A percentile compares a stretch with the other conserved stretches of the same genome.
Evolutionary conservation across 2,797 vertebrate genomes (phyloP).

Genomic region (Esox masquinongy): DNA sequence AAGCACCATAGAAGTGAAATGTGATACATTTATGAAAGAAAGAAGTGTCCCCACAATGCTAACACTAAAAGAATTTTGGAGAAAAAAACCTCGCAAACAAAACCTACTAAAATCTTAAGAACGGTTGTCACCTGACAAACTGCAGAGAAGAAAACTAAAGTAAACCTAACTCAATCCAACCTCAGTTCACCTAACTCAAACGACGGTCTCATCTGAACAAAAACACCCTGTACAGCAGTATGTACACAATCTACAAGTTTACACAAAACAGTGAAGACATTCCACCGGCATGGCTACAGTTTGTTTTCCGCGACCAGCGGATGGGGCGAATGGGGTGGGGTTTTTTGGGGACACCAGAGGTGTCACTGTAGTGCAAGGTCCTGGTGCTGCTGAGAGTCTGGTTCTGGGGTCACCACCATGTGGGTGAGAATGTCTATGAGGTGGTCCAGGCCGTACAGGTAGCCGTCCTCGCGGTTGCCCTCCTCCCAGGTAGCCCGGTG

Average conservation of each 20-base stretch:
- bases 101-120: constrained; percentile 1
- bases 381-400: not conserved
- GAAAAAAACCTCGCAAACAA: not conserved
- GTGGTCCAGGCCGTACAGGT: constrained; percentile 91
- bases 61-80: not conserved
- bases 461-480: constrained; percentile 96
- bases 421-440: constrained; percentile 87
- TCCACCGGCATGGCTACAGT: not conserved
- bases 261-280: constrained; percentile 5
- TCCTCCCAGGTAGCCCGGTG: constrained; percentile 88
- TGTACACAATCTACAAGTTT: constrained; percentile 28
- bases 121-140: not conserved
- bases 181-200: not conserved
- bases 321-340: not conserved
- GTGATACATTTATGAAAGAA: not conserved
- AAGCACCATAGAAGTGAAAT: constrained; percentile 2
- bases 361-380: no score
- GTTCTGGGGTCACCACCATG: constrained; percentile 65
- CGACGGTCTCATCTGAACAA: not conserved
- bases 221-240: constrained; percentile 14
- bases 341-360: constrained; percentile 65
- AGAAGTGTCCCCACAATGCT: not conserved
- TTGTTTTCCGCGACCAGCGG: not conserved
- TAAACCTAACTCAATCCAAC: no score
- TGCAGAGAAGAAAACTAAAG: not conserved